Evolutionary conservation across 2,888 invertebrate genomes (phyloP), one percentile per base, ranked within the genome.

Genomic region (Lepeophtheirus nordmannii): DNA sequence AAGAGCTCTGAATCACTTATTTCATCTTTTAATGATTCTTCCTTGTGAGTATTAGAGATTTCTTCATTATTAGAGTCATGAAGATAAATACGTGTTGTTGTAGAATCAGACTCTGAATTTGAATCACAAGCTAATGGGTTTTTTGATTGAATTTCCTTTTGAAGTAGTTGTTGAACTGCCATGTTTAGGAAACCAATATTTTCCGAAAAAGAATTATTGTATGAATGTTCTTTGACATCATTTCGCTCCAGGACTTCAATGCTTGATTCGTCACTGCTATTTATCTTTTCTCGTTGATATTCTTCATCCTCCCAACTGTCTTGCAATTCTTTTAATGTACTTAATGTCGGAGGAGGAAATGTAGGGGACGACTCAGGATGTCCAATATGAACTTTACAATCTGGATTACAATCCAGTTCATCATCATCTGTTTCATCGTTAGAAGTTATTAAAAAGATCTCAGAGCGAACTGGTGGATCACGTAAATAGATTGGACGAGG

Each of bases 391-490:
- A 46, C 53, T n/a, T 17, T 14, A 17, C 53, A 46, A 46, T 46
- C 53, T 46, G 53, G n/a, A 46, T 17, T 46, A 17, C 53, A 46
- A 8, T 8, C 53, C 1, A 46, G 53, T 46, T 46, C 53, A 17
- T 46, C 53, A 17, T 14, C 17, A n/a, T 14, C 17, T n/a, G 53
- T 17, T 14, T n/a, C 53, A n/a, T 46, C 53, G 17, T 46, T 17
- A 17, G 8, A 3, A n/a, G 53, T 2, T 2, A 46, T 46, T 14
- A 5, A n/a, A 3, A 46, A 46, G 14, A 8, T 8, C 1, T 8
- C 53, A n/a, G 53, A 46, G 17, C 53, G 53, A 46, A 46, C 53
- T 17, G 53, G 53, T 14, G 53, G 53, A 17, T 46, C 53, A 46
- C 53, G 53, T 8, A 46, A 8, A 17, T 46, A 46, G 17, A 46